phyloP scores from a whole-genome alignment of 2,888 invertebrate species.

The Ochropleura plecta region DNA sequence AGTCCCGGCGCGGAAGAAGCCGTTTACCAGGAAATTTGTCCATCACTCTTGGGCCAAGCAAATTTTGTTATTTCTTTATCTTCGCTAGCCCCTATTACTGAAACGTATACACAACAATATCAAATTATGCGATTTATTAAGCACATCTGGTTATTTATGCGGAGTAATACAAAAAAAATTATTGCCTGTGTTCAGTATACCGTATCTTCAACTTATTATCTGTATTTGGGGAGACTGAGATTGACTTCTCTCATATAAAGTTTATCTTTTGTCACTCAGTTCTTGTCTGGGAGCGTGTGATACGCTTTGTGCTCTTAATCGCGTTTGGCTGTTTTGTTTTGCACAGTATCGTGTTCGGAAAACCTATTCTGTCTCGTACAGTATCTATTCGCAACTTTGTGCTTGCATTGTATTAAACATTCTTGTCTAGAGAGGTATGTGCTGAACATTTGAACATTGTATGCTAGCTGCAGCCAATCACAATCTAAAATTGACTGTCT shows the following conservation, averaged over 20 bases:
- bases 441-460: constrained; percentile 12
- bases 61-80: constrained; percentile 85
- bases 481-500: background rate
- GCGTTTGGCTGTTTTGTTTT: constrained; percentile 51
- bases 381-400: constrained; percentile 47
- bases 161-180: constrained; percentile 28
- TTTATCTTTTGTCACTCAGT: constrained; percentile 49
- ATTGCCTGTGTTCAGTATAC: constrained; percentile 32
- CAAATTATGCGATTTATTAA: constrained; percentile 62
- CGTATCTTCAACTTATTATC: constrained; percentile 46
- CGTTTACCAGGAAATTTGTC: constrained; percentile 89
- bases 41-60: constrained; percentile 87
- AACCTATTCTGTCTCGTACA: constrained; percentile 38
- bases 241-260: constrained; percentile 41
- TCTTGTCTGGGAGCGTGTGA: constrained; percentile 42
- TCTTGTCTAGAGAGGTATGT: constrained; percentile 15
- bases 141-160: constrained; percentile 57
- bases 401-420: constrained; percentile 36
- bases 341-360: constrained; percentile 25
- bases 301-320: constrained; percentile 51
- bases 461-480: constrained; percentile 6
- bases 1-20: constrained; percentile 88
- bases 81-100: constrained; percentile 73
- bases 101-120: constrained; percentile 64
- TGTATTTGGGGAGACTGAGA: constrained; percentile 38